Conservation (phyloP, 2,888 invertebrate genomes). For the Nemotelus pantherinus region DNA sequence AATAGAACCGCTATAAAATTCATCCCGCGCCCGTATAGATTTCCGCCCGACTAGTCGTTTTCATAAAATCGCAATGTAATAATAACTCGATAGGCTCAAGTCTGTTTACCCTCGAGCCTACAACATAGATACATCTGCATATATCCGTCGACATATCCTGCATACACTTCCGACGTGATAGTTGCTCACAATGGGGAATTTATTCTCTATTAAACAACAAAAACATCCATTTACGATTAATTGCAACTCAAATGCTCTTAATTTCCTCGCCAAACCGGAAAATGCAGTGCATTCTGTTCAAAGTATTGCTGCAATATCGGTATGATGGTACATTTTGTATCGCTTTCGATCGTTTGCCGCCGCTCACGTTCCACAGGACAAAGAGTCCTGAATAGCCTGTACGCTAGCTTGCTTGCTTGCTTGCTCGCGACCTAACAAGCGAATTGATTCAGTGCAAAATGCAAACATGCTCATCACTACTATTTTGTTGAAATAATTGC, state of each 20-base stretch:
- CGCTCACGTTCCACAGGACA: neutral
- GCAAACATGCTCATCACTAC: constrained; percentile 19
- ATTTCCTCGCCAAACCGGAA: constrained; percentile 40
- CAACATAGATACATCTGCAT: neutral
- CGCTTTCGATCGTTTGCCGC: constrained; percentile 31
- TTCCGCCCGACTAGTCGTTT: neutral
- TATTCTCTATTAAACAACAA: constrained; percentile 45
- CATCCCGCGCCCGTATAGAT: constrained; percentile 5
- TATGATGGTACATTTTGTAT: neutral
- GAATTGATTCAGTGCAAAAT: constrained; percentile 32
- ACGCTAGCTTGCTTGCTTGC: neutral
- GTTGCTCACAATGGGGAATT: constrained; percentile 34
- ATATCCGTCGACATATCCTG: constrained; percentile 19
- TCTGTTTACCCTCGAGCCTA: too few species aligned
- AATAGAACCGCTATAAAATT: constrained; percentile 30
- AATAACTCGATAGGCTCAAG: neutral
- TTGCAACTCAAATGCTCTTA: constrained; percentile 44
- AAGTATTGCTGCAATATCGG: constrained; percentile 2
- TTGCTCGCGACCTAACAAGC: constrained; percentile 34
- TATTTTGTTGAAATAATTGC: constrained; percentile 37
- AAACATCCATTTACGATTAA: constrained; percentile 44
- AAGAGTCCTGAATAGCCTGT: neutral
- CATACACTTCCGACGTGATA: constrained; percentile 19
- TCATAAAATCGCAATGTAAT: constrained; percentile 8
- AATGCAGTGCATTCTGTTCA: constrained; percentile 32